A percentile compares a stretch with the other conserved stretches of the same genome.
Evolutionary conservation across 2,113 vertebrate species (phyloP).

Genomic region (Theropithecus gelada): DNA sequence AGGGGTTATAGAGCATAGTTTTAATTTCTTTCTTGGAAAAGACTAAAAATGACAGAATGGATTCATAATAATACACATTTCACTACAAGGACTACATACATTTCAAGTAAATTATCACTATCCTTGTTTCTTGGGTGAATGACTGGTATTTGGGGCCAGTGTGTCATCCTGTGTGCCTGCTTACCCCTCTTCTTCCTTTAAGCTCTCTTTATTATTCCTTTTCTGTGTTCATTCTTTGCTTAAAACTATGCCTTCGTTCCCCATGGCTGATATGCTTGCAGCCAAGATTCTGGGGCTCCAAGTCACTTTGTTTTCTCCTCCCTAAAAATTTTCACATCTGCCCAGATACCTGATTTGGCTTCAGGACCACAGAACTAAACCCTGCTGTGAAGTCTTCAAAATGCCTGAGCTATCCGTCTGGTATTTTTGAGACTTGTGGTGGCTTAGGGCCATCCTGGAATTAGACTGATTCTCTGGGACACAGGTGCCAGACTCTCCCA

Average conservation of each 20-base stretch:
- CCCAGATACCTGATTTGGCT: neutral
- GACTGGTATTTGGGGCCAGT: neutral
- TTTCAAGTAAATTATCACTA: neutral
- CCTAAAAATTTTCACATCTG: neutral
- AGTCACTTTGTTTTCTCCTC: neutral
- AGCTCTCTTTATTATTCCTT: neutral
- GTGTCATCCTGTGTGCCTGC: neutral
- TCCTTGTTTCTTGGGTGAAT: neutral
- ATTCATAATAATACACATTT: neutral
- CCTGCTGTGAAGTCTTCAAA: neutral
- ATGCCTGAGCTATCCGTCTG: neutral
- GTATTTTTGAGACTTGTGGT: neutral
- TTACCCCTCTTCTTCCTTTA: neutral
- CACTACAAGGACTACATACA: neutral
- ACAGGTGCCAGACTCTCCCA: neutral
- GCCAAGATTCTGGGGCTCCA: neutral
- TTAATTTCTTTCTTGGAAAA: conserved; percentile 41
- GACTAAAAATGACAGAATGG: neutral
- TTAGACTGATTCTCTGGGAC: neutral
- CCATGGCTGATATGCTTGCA: neutral
- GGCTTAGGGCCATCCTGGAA: neutral
- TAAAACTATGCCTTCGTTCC: neutral
- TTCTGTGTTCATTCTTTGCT: neutral
- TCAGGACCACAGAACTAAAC: neutral
- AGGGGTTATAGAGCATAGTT: neutral